phyloP scores from a whole-genome alignment of 2,888 invertebrate genomes.

The Xestobium rufovillosum region DNA sequence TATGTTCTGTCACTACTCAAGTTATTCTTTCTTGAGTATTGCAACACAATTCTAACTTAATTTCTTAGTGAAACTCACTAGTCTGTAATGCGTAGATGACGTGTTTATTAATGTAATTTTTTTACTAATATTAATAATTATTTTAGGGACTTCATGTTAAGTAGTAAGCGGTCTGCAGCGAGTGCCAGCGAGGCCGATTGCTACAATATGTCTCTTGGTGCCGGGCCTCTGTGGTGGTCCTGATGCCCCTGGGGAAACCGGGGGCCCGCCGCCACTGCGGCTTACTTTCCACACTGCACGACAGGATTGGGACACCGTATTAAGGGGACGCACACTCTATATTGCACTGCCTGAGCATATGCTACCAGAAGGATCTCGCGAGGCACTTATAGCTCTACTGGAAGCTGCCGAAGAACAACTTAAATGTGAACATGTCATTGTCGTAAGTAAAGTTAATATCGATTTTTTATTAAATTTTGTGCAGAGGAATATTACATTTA shows the following conservation, averaged over 20 bases:
- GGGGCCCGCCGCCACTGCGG: slow-evolving; percentile 40
- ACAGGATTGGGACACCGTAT: slow-evolving; percentile 42
- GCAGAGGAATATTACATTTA: not conserved
- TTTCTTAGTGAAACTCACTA: no score
- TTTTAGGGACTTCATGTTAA: slow-evolving; percentile 34
- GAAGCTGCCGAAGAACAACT: slow-evolving; percentile 95
- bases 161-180: slow-evolving; percentile 58
- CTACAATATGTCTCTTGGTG: slow-evolving; percentile 86
- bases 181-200: slow-evolving; percentile 66
- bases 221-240: slow-evolving; percentile 99
- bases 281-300: slow-evolving; percentile 44
- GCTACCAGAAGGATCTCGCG: slow-evolving; percentile 86
- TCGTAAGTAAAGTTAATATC: slow-evolving; percentile 48
- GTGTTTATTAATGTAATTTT: no score
- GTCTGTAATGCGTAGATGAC: no score
- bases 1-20: no score
- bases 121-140: slow-evolving; percentile 7
- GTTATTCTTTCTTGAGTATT: no score
- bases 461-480: not conserved
- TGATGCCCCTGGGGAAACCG: slow-evolving; percentile 94
- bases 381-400: slow-evolving; percentile 86
- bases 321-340: slow-evolving; percentile 69
- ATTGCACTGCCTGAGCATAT: slow-evolving; percentile 82
- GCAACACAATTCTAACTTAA: no score
- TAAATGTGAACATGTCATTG: slow-evolving; percentile 69